Evolutionary conservation across 2,888 invertebrate genomes (phyloP), one percentile per base, ranked within the genome.

Genomic region (Caenorhabditis zanzibari): DNA sequence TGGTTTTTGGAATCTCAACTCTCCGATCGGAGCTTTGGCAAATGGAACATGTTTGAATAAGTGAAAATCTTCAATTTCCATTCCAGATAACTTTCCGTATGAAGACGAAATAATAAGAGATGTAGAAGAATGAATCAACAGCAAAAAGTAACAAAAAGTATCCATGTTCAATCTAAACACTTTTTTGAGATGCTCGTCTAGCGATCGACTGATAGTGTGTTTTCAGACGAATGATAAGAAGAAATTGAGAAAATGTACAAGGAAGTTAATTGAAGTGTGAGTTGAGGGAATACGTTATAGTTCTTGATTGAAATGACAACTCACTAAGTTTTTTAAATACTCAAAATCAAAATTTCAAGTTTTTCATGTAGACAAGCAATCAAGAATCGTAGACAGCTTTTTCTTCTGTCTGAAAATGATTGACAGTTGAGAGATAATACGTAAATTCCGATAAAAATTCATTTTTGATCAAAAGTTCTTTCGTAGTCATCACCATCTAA

Each of bases 1-100:
- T 22, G 54, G 68, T 64, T 59, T 84, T 38, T 61, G 89, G 82
- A 86, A 90, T 12, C 90, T 85, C 32, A 88, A 77, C 2, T 85
- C 63, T 10, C 89, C 89, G n/a, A 90, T 38, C 10, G 90, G 90
- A 4, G 88, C 85, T 26, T 85, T 82, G 2, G 90, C 85, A 71
- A 88, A 86, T 19, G 90, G 90, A 64, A 66, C 52, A 35, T 49
- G 32, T 35, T 49, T 66, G 66, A 66, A 66, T 52, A 32, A 3
- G 19, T 66, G 35, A 66, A 28, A 66, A 7, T 66, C 22, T 12
- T 49, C 66, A 5, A 22, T 9, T 35, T 52, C 19, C 12, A 35
- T 35, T 66, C 66, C 66, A 22, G 49, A 16, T 16, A 66, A 14
- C 10, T 14, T 49, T 32, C 66, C 66, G 19, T 24, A 63, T 32